Evolutionary conservation across 1,140 invertebrate species (phyloP), one percentile per base, ranked within the genome.

Genomic region (Papilio polytes): DNA sequence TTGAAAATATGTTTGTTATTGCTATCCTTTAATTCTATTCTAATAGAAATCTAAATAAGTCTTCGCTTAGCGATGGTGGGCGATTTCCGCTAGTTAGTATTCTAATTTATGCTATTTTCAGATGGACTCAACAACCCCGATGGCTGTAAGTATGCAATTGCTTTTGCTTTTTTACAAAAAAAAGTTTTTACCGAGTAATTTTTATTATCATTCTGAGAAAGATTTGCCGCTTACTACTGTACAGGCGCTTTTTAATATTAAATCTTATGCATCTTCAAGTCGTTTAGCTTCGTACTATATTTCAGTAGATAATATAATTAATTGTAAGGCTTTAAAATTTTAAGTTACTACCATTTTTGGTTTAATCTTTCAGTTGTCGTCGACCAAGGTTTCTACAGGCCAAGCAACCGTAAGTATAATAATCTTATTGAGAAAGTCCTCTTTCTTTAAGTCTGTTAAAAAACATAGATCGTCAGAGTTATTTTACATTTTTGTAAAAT

Each of bases 321-420:
- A 36, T 13, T 22, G 15, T 15, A 18, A 18, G 10, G 26, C 18
- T 2, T 10, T 2, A 74, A 44, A 22, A 13, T 41, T 72, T 20
- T 41, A 18, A 36, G 18, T 74, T n/a, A 74, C 7, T n/a, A 74
- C 7, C 13, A 56, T 56, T 53, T 56, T 41, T 63, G 36, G 12
- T 48, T 36, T 73, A 31, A 74, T 78, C 59, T 82, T 82, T 26
- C 80, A 84, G 83, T 78, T 20, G 78, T 82, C 18, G 63, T 82
- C 44, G 85, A 86, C 56, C 78, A 41, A 48, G 83, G 51, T 41
- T 86, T 86, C 81, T 82, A 82, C 85, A 80, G 78, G 46, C 85
- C 85, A 2, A 63, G 26, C 63, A 80, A 80, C 66, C 80, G 85
- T 86, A 81, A 86, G 85, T 82, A 83, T 15, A 36, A 36, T 36